Conservation (phyloP, 2,797 vertebrate species). For the Neosilurus mollespiculum region DNA sequence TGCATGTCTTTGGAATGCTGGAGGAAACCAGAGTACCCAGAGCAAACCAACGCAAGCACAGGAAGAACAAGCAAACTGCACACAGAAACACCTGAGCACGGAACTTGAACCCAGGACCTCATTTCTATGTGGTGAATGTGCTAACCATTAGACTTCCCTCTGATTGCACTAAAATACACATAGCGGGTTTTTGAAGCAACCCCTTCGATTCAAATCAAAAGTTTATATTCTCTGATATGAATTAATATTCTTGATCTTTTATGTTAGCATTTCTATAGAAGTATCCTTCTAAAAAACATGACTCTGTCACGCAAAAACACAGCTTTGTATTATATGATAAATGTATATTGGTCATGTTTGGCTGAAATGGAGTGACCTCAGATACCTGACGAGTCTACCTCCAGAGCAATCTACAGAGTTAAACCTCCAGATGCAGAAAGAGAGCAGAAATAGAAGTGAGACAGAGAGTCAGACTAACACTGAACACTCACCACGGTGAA, state of each 20-base stretch:
- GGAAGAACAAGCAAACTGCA: no score
- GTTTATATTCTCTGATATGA: neutral
- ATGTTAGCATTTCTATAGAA: neutral
- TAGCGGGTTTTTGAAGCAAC: no score
- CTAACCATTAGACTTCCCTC: no score
- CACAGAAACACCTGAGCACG: no score
- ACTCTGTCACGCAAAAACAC: neutral
- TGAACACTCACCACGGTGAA: slow-evolving; percentile 88
- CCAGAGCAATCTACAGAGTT: neutral
- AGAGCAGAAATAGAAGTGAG: neutral
- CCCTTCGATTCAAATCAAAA: neutral
- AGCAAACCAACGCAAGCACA: no score
- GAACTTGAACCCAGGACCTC: no score
- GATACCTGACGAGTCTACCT: neutral
- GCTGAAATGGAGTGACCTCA: neutral
- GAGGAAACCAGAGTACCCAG: no score
- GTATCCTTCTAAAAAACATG: no score
- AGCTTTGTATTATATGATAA: neutral
- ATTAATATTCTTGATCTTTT: neutral
- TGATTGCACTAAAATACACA: no score
- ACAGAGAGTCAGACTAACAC: neutral
- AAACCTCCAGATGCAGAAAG: neutral
- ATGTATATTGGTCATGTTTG: neutral
- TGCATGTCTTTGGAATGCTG: no score
- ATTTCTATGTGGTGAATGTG: no score